Percentiles rank a stretch among this genome's conserved stretches.
These are phyloP conservation scores for Cremastinae sp. DNA, from an alignment of 2,888 invertebrate genomes.

Conservation along the genomic window DNA sequence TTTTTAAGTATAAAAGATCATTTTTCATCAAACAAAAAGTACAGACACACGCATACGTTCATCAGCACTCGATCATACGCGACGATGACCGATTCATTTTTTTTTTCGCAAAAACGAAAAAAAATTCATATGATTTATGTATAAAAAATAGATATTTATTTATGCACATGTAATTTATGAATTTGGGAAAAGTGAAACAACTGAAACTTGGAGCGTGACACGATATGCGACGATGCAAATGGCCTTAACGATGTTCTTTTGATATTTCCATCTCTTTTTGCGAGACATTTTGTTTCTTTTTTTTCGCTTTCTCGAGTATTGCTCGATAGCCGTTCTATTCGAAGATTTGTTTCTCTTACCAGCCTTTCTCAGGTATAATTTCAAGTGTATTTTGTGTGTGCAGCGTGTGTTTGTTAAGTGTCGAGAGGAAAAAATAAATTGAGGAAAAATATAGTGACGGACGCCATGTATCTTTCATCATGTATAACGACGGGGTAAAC, in stretches of 20 bases:
- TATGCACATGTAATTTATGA: conserved; percentile 10
- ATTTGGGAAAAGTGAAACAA: conserved; percentile 34
- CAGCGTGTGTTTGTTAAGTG: too few species aligned
- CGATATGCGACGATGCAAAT: conserved; percentile 59
- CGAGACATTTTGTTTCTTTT: conserved; percentile 7
- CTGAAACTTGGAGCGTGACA: conserved; percentile 44
- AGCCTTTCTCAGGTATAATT: conserved; percentile 25
- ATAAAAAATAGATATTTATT: conserved; percentile 11
- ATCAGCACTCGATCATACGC: conserved; percentile 36
- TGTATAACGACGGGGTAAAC: conserved; percentile 68
- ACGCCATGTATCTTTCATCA: conserved; percentile 14
- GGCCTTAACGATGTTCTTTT: conserved; percentile 37
- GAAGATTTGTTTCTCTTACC: conserved; percentile 1
- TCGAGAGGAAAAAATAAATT: conserved; percentile 29
- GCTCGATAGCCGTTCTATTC: conserved; percentile 1
- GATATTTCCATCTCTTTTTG: conserved; percentile 2
- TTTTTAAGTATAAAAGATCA: not conserved
- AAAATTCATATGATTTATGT: too few species aligned
- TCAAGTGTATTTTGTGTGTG: conserved; percentile 34
- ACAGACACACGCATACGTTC: conserved; percentile 47
- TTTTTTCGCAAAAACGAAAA: too few species aligned
- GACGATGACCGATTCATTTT: too few species aligned
- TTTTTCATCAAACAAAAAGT: conserved; percentile 23
- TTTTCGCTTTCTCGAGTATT: conserved; percentile 15
- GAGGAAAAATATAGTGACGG: conserved; percentile 9